A percentile compares a stretch with the other conserved stretches of the same genome.
Evolutionary conservation across 1,140 invertebrate species (phyloP).

Genomic region (Trichoplusia ni): DNA sequence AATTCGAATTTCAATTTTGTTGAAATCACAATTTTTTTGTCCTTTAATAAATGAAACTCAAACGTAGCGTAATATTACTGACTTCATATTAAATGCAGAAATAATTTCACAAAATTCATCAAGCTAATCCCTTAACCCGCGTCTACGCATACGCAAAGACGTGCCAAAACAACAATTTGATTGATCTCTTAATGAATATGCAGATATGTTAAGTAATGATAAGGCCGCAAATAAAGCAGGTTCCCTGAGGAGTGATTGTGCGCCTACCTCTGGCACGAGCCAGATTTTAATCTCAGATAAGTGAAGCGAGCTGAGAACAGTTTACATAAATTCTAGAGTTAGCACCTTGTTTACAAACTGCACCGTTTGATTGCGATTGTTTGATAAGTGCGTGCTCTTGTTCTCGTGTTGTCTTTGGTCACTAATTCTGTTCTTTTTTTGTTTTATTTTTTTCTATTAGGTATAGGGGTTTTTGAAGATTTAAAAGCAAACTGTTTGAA

Average conservation of each 20-base stretch:
- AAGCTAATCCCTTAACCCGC: slow-evolving; percentile 23
- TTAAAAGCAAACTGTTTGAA: too few relatives aligned
- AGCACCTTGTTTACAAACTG: slow-evolving; percentile 79
- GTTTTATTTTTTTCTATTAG: too few relatives aligned
- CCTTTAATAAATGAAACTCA: too few relatives aligned
- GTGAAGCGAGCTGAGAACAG: slow-evolving; percentile 64
- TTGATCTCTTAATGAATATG: slow-evolving; percentile 78
- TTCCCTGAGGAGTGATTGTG: slow-evolving; percentile 77
- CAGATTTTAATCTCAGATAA: slow-evolving; percentile 81
- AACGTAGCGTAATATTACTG: too few relatives aligned
- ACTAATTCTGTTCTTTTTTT: too few relatives aligned
- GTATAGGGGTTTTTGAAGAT: too few relatives aligned
- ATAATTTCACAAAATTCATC: not conserved
- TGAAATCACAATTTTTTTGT: too few relatives aligned
- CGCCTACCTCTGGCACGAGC: slow-evolving; percentile 57
- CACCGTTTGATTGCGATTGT: slow-evolving; percentile 71
- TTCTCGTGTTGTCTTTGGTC: slow-evolving; percentile 2
- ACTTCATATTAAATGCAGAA: too few relatives aligned
- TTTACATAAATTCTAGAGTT: slow-evolving; percentile 80
- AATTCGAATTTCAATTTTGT: too few relatives aligned
- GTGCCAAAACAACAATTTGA: slow-evolving; percentile 65
- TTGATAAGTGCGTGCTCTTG: slow-evolving; percentile 50
- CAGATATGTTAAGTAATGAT: slow-evolving; percentile 74
- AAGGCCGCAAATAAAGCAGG: slow-evolving; percentile 72
- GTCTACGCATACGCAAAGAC: slow-evolving; percentile 24